A percentile compares a stretch with the other conserved stretches of the same genome.
Evolutionary conservation across 1,140 invertebrate genomes (phyloP).

Genomic region (Hyles vespertilio): DNA sequence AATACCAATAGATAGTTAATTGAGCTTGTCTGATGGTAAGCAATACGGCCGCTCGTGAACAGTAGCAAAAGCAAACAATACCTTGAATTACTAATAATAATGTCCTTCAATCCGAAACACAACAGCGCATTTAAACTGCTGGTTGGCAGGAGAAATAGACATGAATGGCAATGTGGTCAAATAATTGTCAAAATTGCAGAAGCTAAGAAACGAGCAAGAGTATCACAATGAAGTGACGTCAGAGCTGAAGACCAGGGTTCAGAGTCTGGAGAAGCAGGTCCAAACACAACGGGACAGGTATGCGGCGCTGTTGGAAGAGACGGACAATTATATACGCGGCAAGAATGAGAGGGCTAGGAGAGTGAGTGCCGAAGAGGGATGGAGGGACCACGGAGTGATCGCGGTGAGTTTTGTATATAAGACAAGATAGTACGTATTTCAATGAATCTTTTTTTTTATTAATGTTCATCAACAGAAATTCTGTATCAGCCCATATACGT

Average conservation of each 20-base stretch:
- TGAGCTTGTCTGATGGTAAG: too few relatives aligned
- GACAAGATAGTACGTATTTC: too few relatives aligned
- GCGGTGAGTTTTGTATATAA: conserved; percentile 26
- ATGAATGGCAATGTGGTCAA: neutral
- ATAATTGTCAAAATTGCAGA: conserved; percentile 34
- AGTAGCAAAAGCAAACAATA: too few relatives aligned
- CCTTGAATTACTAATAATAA: too few relatives aligned
- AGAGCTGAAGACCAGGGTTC: conserved; percentile 74
- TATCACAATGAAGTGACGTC: conserved; percentile 78
- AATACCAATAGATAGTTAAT: too few relatives aligned
- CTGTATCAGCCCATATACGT: too few relatives aligned
- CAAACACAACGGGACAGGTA: conserved; percentile 87
- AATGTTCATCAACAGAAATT: too few relatives aligned
- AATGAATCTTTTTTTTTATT: too few relatives aligned
- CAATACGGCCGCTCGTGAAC: too few relatives aligned
- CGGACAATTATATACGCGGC: conserved; percentile 85
- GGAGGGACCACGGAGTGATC: conserved; percentile 40
- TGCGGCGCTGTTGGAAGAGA: conserved; percentile 85
- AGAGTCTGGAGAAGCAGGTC: conserved; percentile 84
- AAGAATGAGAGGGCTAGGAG: conserved; percentile 56
- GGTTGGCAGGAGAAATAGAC: too few relatives aligned
- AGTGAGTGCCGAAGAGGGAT: conserved; percentile 46
- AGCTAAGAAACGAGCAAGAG: conserved; percentile 76
- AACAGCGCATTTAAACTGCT: too few relatives aligned
- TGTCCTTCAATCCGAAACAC: too few relatives aligned